phyloP scores from a whole-genome alignment of 2,113 vertebrate species.

The Grammomys dolichurus region DNA sequence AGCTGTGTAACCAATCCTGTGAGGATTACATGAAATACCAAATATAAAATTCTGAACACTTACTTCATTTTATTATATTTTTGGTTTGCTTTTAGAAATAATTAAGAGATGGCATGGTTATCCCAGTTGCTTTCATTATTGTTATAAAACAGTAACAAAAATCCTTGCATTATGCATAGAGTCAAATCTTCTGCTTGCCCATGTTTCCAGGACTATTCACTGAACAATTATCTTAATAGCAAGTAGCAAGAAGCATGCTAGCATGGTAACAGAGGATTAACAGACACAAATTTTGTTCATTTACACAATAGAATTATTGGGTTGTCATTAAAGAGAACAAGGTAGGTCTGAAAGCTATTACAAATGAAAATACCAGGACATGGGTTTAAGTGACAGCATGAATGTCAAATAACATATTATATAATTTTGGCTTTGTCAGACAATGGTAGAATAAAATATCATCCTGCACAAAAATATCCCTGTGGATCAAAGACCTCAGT shows the following conservation, averaged over 20 bases:
- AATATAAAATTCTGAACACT: slow-evolving; percentile 15
- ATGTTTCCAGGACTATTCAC: not conserved
- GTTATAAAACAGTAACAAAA: slow-evolving; percentile 46
- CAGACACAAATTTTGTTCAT: slow-evolving; percentile 23
- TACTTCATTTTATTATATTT: not conserved
- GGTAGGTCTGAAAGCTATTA: not conserved
- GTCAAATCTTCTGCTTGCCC: not conserved
- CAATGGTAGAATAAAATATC: slow-evolving; percentile 15
- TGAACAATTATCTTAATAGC: slow-evolving; percentile 8
- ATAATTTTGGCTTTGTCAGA: not conserved
- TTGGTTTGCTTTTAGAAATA: not conserved
- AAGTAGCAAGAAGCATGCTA: slow-evolving; percentile 10
- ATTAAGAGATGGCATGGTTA: not conserved
- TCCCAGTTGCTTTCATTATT: not conserved
- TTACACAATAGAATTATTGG: not conserved
- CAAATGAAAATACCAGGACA: slow-evolving; percentile 6
- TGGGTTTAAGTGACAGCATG: not conserved
- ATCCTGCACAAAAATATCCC: not conserved
- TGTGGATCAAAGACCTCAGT: not conserved
- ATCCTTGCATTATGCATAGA: not conserved
- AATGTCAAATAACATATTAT: slow-evolving; percentile 19
- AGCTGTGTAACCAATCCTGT: not conserved
- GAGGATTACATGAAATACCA: not conserved
- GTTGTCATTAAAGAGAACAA: not conserved
- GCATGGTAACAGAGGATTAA: not conserved